Percentiles rank a stretch among this genome's conserved stretches.
Evolutionary conservation across 2,113 vertebrate genomes (phyloP).

Genomic region (Propithecus coquereli): DNA sequence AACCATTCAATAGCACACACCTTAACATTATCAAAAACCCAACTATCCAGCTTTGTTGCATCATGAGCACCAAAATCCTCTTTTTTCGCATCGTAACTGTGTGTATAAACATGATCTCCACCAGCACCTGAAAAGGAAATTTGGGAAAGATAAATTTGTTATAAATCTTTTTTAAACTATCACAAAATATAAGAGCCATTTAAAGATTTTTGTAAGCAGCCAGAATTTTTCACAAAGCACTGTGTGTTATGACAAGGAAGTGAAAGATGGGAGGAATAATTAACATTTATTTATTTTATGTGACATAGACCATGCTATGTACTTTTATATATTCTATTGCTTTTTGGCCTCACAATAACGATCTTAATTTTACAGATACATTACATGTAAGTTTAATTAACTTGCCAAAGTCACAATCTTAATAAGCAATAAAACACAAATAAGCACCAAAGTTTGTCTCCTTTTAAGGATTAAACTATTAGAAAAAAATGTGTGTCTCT

Average conservation of each 20-base stretch:
- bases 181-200: not conserved
- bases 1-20: conserved; percentile 75
- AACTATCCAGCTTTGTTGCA: conserved; percentile 90
- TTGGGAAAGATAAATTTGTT: not conserved
- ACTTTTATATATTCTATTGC: not conserved
- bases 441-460: not conserved
- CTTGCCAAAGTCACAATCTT: not conserved
- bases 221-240: not conserved
- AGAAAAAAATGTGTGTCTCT: not conserved
- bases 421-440: conserved; percentile 23
- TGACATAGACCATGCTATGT: not conserved
- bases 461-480: not conserved
- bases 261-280: not conserved
- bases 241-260: not conserved
- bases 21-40: conserved; percentile 96
- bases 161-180: conserved; percentile 12
- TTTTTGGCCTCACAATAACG: not conserved
- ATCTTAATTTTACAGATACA: not conserved
- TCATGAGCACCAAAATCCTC: conserved; percentile 95
- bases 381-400: conserved; percentile 15
- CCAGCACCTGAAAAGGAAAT: conserved; percentile 86
- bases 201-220: not conserved
- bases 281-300: not conserved
- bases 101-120: conserved; percentile 90
- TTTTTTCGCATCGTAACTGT: conserved; percentile 87